These are phyloP conservation scores for Boulengeromyrus knoepffleri DNA, from an alignment of 2,113 vertebrate species.

Conservation along the genomic window DNA sequence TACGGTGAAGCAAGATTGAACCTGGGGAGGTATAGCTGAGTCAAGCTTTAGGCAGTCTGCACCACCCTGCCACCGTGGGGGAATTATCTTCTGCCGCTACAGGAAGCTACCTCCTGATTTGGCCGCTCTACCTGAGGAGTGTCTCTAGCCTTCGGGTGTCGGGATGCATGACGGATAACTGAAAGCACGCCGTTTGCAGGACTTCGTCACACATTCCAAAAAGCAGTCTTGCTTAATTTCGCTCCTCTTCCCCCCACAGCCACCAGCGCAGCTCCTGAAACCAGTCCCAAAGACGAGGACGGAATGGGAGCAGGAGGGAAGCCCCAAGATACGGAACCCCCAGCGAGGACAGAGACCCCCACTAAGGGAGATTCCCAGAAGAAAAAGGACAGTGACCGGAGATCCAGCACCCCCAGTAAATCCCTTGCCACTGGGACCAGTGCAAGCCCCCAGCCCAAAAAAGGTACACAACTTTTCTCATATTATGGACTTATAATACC, in stretches of 20 bases:
- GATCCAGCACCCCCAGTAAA: constrained; percentile 38
- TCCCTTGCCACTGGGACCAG: constrained; percentile 41
- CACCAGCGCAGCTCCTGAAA: constrained; percentile 32
- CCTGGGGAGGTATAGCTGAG: not conserved
- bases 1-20: not conserved
- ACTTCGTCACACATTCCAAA: not conserved
- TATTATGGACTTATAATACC: not conserved
- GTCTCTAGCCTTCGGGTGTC: not conserved
- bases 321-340: constrained; percentile 34
- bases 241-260: constrained; percentile 24
- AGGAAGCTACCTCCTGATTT: not conserved
- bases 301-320: constrained; percentile 42
- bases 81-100: not conserved
- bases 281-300: constrained; percentile 34
- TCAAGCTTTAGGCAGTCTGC: not conserved
- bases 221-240: not conserved
- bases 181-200: not conserved
- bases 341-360: constrained; percentile 26
- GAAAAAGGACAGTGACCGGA: constrained; percentile 21
- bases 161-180: not conserved
- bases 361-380: constrained; percentile 38
- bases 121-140: not conserved
- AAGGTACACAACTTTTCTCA: constrained; percentile 33
- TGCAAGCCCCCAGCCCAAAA: constrained; percentile 36
- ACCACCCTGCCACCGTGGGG: not conserved